Percentiles rank a stretch among this genome's conserved stretches.
These are phyloP conservation scores for Australoheros scitulus DNA, from an alignment of 2,113 vertebrate genomes.

Conservation along the genomic window DNA sequence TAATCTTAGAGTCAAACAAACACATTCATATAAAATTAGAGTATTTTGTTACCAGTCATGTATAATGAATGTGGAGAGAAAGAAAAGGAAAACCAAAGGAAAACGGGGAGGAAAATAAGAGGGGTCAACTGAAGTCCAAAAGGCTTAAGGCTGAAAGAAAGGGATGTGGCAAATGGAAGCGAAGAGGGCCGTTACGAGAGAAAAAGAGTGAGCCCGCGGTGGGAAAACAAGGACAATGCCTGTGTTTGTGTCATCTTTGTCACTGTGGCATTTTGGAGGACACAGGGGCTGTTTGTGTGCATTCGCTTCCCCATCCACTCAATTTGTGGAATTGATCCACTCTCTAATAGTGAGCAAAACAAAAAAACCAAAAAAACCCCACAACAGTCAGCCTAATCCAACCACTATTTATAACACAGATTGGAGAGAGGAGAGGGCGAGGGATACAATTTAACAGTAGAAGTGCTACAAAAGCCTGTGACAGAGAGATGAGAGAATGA, in stretches of 20 bases:
- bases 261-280: constrained; percentile 58
- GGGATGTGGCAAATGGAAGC: constrained; percentile 48
- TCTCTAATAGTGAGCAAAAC: constrained; percentile 63
- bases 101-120: background rate
- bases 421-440: background rate
- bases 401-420: constrained; percentile 52
- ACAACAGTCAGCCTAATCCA: constrained; percentile 60
- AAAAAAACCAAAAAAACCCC: constrained; percentile 41
- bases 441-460: constrained; percentile 24
- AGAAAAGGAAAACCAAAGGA: background rate
- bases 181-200: constrained; percentile 20
- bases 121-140: constrained; percentile 61
- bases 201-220: constrained; percentile 16
- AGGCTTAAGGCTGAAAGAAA: constrained; percentile 53
- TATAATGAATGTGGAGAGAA: constrained; percentile 13
- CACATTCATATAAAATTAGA: background rate
- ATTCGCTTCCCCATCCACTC: constrained; percentile 53
- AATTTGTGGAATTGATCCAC: constrained; percentile 73
- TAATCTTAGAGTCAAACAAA: background rate
- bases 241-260: constrained; percentile 60
- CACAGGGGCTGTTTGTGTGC: constrained; percentile 43
- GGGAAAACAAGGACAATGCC: constrained; percentile 57
- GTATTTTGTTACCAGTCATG: constrained; percentile 5
- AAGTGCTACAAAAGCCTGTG: constrained; percentile 21
- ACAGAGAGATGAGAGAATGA: constrained; percentile 35